Conservation (phyloP, 2,113 vertebrate genomes). For the Arizona elegans region DNA sequence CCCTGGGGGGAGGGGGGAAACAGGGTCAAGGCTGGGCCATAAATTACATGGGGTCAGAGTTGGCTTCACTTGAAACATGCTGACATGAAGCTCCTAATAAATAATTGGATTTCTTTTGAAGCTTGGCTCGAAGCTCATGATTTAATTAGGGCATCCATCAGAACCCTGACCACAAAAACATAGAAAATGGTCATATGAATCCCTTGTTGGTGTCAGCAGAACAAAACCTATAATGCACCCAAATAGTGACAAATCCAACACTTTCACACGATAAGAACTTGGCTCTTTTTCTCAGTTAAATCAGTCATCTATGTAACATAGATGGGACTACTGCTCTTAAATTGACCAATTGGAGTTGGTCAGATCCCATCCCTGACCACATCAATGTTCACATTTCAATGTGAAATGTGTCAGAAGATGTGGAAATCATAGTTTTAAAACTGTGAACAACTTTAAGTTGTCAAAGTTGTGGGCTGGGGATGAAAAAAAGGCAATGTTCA, state of each 20-base stretch:
- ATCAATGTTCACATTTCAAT: background rate
- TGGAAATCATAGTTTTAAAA: background rate
- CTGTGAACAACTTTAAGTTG: background rate
- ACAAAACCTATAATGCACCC: background rate
- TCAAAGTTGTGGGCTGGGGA: background rate
- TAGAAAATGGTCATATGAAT: background rate
- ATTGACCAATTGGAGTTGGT: background rate
- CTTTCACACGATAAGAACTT: background rate
- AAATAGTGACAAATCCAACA: background rate
- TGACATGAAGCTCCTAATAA: too few relatives aligned
- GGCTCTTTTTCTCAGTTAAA: background rate
- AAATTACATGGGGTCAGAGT: too few relatives aligned
- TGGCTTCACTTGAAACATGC: too few relatives aligned
- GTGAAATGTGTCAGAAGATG: background rate
- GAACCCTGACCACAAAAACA: background rate
- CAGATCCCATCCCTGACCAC: background rate
- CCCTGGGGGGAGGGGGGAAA: too few relatives aligned
- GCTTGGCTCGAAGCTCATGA: too few relatives aligned
- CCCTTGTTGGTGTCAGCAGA: background rate
- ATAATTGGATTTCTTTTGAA: too few relatives aligned
- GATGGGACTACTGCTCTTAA: background rate
- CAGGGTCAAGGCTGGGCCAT: too few relatives aligned
- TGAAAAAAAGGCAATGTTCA: background rate
- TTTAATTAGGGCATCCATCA: too few relatives aligned
- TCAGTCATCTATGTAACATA: background rate